A percentile compares a stretch with the other conserved stretches of the same genome.
phyloP scores from a whole-genome alignment of 2,888 invertebrate genomes.

The Vanessa cardui region DNA sequence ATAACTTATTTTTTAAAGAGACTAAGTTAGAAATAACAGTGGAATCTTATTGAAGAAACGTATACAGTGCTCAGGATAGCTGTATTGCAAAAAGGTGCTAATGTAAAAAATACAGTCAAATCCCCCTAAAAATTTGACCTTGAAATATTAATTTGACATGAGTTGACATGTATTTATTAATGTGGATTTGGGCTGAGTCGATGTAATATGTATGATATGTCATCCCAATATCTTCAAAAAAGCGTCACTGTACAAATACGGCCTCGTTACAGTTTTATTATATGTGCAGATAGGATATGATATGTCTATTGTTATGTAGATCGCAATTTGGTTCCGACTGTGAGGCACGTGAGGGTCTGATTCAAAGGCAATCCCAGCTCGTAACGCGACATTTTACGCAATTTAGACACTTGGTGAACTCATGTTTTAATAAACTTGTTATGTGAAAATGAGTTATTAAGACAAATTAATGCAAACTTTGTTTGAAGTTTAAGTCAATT shows the following conservation, averaged over 20 bases:
- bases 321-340: conserved; percentile 7
- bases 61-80: too few species aligned
- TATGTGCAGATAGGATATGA: background rate
- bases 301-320: conserved; percentile 18
- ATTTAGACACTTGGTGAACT: conserved; percentile 1
- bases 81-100: too few species aligned
- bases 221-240: too few species aligned
- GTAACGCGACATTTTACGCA: conserved; percentile 2
- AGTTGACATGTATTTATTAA: too few species aligned
- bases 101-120: too few species aligned
- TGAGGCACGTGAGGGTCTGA: background rate
- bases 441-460: background rate
- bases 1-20: too few species aligned
- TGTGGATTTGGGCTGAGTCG: too few species aligned
- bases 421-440: background rate
- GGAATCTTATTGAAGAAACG: too few species aligned
- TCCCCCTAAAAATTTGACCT: too few species aligned
- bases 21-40: too few species aligned
- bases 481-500: background rate
- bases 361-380: conserved; percentile 5
- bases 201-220: too few species aligned
- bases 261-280: background rate
- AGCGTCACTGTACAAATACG: background rate
- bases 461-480: background rate
- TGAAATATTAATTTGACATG: too few species aligned